A percentile compares a stretch with the other conserved stretches of the same genome.
These are phyloP conservation scores for Autographa pulchrina DNA, from an alignment of 2,888 invertebrate genomes.

Conservation along the genomic window DNA sequence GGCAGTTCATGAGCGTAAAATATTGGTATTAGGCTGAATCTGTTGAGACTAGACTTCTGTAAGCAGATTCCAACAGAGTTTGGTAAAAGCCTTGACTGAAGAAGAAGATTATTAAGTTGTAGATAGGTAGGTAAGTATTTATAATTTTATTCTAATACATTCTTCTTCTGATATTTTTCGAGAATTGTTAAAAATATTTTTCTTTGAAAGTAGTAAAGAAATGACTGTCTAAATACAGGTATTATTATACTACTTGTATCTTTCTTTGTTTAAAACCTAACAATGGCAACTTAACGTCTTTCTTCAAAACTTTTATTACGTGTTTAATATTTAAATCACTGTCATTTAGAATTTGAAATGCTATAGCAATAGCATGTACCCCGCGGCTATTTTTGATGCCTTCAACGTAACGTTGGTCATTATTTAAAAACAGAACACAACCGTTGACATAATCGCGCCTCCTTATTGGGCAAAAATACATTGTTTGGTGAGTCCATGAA, in stretches of 20 bases:
- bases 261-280: conserved; percentile 24
- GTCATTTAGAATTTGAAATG: conserved; percentile 69
- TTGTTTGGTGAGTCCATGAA: conserved; percentile 84
- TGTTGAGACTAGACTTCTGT: too few relatives aligned
- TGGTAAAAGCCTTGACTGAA: too few relatives aligned
- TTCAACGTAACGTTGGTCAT: conserved; percentile 70
- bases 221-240: neutral
- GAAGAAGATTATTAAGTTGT: too few relatives aligned
- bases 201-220: too few relatives aligned
- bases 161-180: too few relatives aligned
- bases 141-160: too few relatives aligned
- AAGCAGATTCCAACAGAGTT: too few relatives aligned
- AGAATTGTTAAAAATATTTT: too few relatives aligned
- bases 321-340: conserved; percentile 54
- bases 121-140: too few relatives aligned
- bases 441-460: conserved; percentile 85
- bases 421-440: conserved; percentile 87
- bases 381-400: conserved; percentile 74
- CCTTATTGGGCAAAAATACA: conserved; percentile 88
- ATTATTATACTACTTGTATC: conserved; percentile 14
- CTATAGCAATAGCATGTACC: conserved; percentile 64
- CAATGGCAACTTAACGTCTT: conserved; percentile 18
- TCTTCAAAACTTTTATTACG: conserved; percentile 44
- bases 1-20: too few relatives aligned
- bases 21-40: too few relatives aligned